phyloP scores from a whole-genome alignment of 2,888 invertebrate genomes.

The Autographa gamma region DNA sequence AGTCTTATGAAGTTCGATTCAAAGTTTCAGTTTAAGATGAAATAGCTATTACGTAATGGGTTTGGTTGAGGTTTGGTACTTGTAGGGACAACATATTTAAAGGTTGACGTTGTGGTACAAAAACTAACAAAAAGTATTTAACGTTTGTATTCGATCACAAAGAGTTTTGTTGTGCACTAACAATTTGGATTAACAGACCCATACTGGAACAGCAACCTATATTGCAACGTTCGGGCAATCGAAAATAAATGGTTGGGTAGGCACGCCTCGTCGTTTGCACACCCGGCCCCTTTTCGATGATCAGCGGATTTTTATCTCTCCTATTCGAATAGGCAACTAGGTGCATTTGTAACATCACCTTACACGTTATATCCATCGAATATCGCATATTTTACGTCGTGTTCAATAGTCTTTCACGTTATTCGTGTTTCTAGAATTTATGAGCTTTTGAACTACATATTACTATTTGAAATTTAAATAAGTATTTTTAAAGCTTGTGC shows the following conservation, averaged over 20 bases:
- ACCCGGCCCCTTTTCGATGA: slow-evolving; percentile 63
- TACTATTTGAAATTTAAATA: too few species aligned
- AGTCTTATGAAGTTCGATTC: slow-evolving; percentile 26
- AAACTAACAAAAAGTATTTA: neutral
- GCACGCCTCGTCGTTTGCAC: slow-evolving; percentile 69
- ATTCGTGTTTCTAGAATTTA: neutral
- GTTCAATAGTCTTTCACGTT: slow-evolving; percentile 15
- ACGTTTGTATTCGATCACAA: neutral
- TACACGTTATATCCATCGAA: slow-evolving; percentile 41
- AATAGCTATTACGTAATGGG: slow-evolving; percentile 26
- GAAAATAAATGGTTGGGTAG: slow-evolving; percentile 69
- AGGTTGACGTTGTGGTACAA: neutral
- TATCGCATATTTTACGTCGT: slow-evolving; percentile 31
- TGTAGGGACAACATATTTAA: neutral
- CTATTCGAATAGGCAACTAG: slow-evolving; percentile 62
- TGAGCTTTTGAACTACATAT: neutral
- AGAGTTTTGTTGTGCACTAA: slow-evolving; percentile 15
- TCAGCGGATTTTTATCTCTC: slow-evolving; percentile 74
- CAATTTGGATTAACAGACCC: slow-evolving; percentile 18
- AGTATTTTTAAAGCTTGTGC: neutral
- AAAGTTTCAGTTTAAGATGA: slow-evolving; percentile 39
- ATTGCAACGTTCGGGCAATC: slow-evolving; percentile 61
- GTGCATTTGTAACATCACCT: slow-evolving; percentile 58
- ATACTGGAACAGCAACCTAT: slow-evolving; percentile 42
- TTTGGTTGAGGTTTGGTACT: slow-evolving; percentile 17